Evolutionary conservation across 1,140 invertebrate species (phyloP), one percentile per base, ranked within the genome.

Genomic region (Trachelipus rathkii): DNA sequence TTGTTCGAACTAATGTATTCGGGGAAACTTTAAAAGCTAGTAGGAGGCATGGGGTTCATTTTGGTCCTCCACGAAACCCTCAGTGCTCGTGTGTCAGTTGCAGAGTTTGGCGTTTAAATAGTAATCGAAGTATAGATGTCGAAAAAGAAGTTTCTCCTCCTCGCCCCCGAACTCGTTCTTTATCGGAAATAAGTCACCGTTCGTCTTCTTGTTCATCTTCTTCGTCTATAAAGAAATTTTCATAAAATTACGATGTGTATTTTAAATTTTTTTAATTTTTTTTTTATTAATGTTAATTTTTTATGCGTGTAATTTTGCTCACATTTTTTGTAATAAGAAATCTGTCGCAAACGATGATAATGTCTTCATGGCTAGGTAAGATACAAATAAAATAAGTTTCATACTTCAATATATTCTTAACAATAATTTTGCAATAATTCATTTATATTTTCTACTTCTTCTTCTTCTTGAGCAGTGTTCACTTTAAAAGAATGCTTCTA

Each of bases 41-140:
- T 78, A 85, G 86, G 71, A 91, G 91, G 77, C 90, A 91, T 0
- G 91, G 91, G 0, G 90, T 91, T 83, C 91, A 92, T 83, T 87
- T 92, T 2, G 91, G 91, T 11, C 91, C 91, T 4, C 88, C 90
- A 11, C 91, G 91, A 83, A 92, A 92, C 85, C 90, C 91, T 0
- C 87, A 89, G 71, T 92, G 91, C 82, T 84, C 85, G 0, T 92
- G 91, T 84, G 89, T 91, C 71, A 90, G 90, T 82, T 92, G 91
- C 80, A 85, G 87, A 53, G 19, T 60, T 15, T 60, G 50, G 50
- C 50, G 24, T 23, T 33, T 72, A 13, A 70, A 24, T n/a, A n/a
- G 23, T 4, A 11, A 11, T 11, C 11, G 68, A 21, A 24, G 68
- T 21, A 60, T 60, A 15, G 53, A 33, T 33, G 33, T 1, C 6